Conservation (phyloP, 1,140 invertebrate species). For the Ceratoteleas bidentatus region DNA sequence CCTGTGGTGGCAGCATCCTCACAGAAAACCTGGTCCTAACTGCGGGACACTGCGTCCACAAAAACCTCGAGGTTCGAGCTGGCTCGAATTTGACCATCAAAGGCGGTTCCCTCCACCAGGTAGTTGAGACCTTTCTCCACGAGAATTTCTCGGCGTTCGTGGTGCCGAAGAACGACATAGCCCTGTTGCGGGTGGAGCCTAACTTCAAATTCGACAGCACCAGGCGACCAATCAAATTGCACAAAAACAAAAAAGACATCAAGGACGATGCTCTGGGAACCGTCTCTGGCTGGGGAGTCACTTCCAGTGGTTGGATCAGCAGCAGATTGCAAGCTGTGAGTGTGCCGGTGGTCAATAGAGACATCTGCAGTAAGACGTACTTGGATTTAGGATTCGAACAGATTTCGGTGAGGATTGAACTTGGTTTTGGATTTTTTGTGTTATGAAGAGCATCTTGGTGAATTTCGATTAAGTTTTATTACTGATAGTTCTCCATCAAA, state of each 20-base stretch:
- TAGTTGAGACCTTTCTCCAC: slow-evolving; percentile 7
- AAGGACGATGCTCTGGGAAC: slow-evolving; percentile 32
- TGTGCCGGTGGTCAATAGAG: slow-evolving; percentile 37
- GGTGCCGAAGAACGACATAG: slow-evolving; percentile 33
- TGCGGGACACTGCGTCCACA: slow-evolving; percentile 25
- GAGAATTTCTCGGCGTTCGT: slow-evolving; percentile 11
- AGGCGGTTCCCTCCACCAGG: slow-evolving; percentile 30
- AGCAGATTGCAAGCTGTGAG: slow-evolving; percentile 26
- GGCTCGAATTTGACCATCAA: slow-evolving; percentile 28
- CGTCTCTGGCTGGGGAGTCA: slow-evolving; percentile 42
- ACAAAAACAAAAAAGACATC: slow-evolving; percentile 16
- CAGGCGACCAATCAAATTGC: slow-evolving; percentile 24
- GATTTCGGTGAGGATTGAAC: slow-evolving; percentile 19
- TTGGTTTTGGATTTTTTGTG: not conserved
- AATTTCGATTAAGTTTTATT: too few relatives aligned
- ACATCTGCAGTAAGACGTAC: slow-evolving; percentile 39
- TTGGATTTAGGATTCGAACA: slow-evolving; percentile 16
- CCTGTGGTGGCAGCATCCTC: slow-evolving; percentile 45
- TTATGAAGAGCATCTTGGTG: not conserved
- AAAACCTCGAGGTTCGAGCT: slow-evolving; percentile 15
- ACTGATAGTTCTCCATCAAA: too few relatives aligned
- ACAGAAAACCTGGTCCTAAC: slow-evolving; percentile 18
- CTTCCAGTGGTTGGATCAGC: slow-evolving; percentile 25
- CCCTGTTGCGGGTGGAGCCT: slow-evolving; percentile 29
- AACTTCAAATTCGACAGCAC: slow-evolving; percentile 27